A percentile compares a stretch with the other conserved stretches of the same genome.
Conservation (phyloP, 2,113 vertebrate genomes). For the Larimichthys polyactis region DNA sequence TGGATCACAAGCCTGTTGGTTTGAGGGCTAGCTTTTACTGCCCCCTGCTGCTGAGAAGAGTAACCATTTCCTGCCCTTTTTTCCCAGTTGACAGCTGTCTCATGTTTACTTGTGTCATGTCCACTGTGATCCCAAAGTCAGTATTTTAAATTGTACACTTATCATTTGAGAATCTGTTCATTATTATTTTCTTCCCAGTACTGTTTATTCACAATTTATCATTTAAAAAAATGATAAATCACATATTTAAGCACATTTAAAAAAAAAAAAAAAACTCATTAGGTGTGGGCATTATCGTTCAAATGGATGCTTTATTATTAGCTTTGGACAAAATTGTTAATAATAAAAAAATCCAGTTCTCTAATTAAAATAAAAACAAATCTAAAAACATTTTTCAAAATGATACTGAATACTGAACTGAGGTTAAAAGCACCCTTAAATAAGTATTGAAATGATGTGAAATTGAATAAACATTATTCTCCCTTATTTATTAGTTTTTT, state of each 20-base stretch:
- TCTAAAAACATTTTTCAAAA: background rate
- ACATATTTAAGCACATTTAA: too few species aligned
- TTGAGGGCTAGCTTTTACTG: constrained; percentile 55
- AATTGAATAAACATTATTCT: background rate
- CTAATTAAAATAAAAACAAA: background rate
- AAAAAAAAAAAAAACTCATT: too few species aligned
- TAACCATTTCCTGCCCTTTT: background rate
- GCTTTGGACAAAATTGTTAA: background rate
- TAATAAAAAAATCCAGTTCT: too few species aligned
- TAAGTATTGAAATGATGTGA: background rate
- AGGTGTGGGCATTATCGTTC: background rate
- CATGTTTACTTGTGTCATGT: background rate
- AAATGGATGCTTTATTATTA: background rate
- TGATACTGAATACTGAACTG: background rate
- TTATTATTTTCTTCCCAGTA: background rate
- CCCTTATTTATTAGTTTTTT: background rate
- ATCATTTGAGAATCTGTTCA: background rate
- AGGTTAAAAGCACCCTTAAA: background rate
- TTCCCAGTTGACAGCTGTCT: background rate
- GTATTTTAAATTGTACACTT: background rate
- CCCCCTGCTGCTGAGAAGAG: constrained; percentile 74
- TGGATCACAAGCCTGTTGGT: constrained; percentile 21
- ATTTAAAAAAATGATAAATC: background rate
- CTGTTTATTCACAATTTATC: background rate
- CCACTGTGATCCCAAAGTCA: background rate